Conservation (phyloP, 2,113 vertebrate genomes). For the Pteronura brasiliensis region DNA sequence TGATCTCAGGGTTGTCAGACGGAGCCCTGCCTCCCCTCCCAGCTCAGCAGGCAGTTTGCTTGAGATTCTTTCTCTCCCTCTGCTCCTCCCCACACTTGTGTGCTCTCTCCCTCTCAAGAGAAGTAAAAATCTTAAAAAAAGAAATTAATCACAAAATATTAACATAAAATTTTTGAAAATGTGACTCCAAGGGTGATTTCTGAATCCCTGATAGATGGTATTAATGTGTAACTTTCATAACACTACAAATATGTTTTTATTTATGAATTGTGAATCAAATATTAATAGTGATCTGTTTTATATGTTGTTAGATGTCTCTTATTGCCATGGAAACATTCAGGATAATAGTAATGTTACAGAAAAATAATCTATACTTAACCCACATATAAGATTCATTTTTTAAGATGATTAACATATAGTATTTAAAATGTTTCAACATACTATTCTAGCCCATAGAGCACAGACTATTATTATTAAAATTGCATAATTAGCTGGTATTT, state of each 20-base stretch:
- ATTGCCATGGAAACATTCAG: conserved; percentile 56
- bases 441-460: neutral
- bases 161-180: conserved; percentile 18
- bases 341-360: conserved; percentile 47
- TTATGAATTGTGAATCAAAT: conserved; percentile 62
- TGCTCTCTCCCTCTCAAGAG: neutral
- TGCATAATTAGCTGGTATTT: conserved; percentile 45
- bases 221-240: conserved; percentile 10
- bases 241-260: conserved; percentile 53
- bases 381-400: conserved; percentile 39
- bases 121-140: neutral
- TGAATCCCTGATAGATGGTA: neutral
- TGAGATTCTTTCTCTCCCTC: neutral
- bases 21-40: neutral
- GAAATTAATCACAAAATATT: conserved; percentile 28
- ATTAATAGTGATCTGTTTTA: conserved; percentile 48
- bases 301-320: conserved; percentile 44
- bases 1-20: neutral
- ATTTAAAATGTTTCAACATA: conserved; percentile 50
- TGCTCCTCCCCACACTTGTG: neutral
- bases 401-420: conserved; percentile 25
- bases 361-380: conserved; percentile 58
- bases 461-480: conserved; percentile 51
- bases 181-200: conserved; percentile 5
- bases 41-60: neutral